These are phyloP conservation scores for Leucoma salicis DNA, from an alignment of 2,888 invertebrate genomes.

Conservation along the genomic window DNA sequence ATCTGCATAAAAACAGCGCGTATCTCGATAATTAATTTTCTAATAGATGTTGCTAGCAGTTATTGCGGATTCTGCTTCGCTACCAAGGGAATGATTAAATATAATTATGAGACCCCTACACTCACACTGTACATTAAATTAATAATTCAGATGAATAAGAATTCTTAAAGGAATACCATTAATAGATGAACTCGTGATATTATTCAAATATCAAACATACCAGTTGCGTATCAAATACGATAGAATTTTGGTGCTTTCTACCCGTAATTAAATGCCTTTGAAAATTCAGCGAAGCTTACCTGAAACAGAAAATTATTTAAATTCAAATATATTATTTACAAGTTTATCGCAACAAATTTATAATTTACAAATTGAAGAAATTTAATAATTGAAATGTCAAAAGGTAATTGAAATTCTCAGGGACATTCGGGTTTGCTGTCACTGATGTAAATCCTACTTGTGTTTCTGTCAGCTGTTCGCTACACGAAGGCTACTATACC, in stretches of 20 bases:
- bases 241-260: conserved; percentile 6
- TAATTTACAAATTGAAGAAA: not conserved
- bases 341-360: not conserved
- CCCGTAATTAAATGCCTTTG: conserved; percentile 7
- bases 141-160: conserved; percentile 37
- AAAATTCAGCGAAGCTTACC: conserved; percentile 30
- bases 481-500: conserved; percentile 12
- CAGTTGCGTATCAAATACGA: conserved; percentile 5
- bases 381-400: conserved; percentile 11
- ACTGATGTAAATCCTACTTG: conserved; percentile 18
- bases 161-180: conserved; percentile 21
- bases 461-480: conserved; percentile 15
- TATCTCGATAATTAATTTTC: conserved; percentile 66
- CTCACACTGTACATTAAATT: conserved; percentile 42
- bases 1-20: conserved; percentile 64
- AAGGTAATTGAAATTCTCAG: conserved; percentile 19
- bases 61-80: conserved; percentile 24
- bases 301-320: conserved; percentile 31
- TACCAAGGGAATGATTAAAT: conserved; percentile 60
- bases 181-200: conserved; percentile 11
- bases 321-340: conserved; percentile 12
- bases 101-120: conserved; percentile 56
- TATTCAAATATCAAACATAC: not conserved
- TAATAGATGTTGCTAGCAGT: conserved; percentile 44
- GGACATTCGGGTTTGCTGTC: conserved; percentile 17